Base-by-base conservation (phyloP, 2,113 vertebrate genomes). In the Cyphomyrus plagiostoma region DNA sequence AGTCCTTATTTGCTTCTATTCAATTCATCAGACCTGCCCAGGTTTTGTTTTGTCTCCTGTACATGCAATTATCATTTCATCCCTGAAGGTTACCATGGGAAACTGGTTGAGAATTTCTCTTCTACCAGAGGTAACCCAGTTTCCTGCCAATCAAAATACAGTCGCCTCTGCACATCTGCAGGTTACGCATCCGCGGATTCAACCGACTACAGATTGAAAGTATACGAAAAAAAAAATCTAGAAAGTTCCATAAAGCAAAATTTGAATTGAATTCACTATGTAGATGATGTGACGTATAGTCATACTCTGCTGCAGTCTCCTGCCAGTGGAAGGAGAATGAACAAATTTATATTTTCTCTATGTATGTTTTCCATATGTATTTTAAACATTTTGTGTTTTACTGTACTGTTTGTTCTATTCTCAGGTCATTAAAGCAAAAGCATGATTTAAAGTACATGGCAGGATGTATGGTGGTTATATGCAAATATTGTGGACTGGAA, bases 71-170 rank as follows among this genome's bases (percentile, higher is more conserved):
- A 62, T n/a, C 19, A 88, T 45, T 88, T 88, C 53, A 17, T 88
- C 53, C 87, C 21, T 45, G 53, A 58, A 66, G 87, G 87, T 62
- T 88, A 35, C 87, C 56, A 88, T 62, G 35, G 87, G 53, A 58
- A 66, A 62, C 87, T 13, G 42, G 53, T 88, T 62, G 53, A 52
- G 87, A 21, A 45, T 50, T 39, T 42, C 56, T 23, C 26, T 45
- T 35, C 39, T 39, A 46, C 30, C 21, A 66, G 53, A 62, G 39
- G 56, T 88, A 62, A 39, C 87, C 56, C 87, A 62, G 7, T 88
- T 62, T 88, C 21, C 50, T 26, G 50, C 26, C 52, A 35, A 39
- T 23, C 15, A 35, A 56, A 58, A 56, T 42, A 53, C 3, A 42
- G 10, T 13, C 23, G 9, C 23, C 8, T 9, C 26, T 70, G 7